phyloP scores from a whole-genome alignment of 37 sponge, comb jelly and placozoan genomes.

The Ephydatia muelleri region DNA sequence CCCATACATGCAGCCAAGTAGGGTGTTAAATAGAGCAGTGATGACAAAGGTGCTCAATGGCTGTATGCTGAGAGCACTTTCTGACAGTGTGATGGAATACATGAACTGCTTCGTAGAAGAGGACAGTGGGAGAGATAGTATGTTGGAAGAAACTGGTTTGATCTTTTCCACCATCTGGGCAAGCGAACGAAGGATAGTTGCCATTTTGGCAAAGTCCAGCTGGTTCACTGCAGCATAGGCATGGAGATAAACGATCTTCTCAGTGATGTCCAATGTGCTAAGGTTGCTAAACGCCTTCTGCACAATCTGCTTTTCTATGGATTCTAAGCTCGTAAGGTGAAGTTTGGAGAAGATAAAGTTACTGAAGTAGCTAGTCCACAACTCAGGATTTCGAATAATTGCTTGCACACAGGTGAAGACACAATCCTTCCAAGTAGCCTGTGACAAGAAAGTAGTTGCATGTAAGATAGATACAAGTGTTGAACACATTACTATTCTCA shows the following conservation, averaged over 20 bases:
- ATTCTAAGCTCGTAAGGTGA: constrained; percentile 30
- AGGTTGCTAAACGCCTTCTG: constrained; percentile 34
- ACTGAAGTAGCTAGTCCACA: constrained; percentile 63
- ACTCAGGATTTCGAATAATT: constrained; percentile 5
- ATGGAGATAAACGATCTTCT: constrained; percentile 52
- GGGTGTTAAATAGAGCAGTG: constrained; percentile 57
- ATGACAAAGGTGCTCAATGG: constrained; percentile 51
- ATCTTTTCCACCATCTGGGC: constrained; percentile 35
- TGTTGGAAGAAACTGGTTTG: constrained; percentile 17
- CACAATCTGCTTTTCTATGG: constrained; percentile 33
- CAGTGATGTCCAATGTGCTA: constrained; percentile 3
- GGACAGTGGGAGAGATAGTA: neutral
- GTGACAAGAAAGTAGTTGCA: neutral
- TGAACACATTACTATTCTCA: neutral
- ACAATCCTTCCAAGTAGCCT: constrained; percentile 25
- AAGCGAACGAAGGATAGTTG: constrained; percentile 64
- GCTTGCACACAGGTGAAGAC: constrained; percentile 40
- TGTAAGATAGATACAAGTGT: neutral
- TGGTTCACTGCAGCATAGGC: constrained; percentile 56
- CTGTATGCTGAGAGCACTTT: constrained; percentile 18
- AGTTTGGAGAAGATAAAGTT: constrained; percentile 62
- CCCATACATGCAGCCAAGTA: constrained; percentile 22
- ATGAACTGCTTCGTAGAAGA: constrained; percentile 22
- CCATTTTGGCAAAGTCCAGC: constrained; percentile 67
- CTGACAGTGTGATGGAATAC: neutral